Evolutionary conservation across 2,888 invertebrate genomes (phyloP).

Genomic region (Pterobdella sp.): DNA sequence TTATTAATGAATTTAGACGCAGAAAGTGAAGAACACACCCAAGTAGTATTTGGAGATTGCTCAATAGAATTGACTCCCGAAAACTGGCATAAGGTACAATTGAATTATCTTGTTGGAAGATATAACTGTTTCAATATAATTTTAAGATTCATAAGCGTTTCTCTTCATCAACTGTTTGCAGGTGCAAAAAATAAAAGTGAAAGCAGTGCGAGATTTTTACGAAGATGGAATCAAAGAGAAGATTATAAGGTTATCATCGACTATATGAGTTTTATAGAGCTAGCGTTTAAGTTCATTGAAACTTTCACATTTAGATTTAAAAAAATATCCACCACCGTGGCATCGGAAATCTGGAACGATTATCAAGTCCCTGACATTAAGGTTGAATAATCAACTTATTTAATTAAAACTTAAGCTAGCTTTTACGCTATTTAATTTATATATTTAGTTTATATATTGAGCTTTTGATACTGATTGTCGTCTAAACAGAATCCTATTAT

Average conservation of each 20-base stretch:
- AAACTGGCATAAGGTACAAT: conserved; percentile 33
- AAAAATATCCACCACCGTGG: conserved; percentile 35
- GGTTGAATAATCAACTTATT: too few species aligned
- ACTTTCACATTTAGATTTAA: conserved; percentile 32
- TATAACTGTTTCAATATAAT: too few species aligned
- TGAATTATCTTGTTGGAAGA: too few species aligned
- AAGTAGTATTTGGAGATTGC: conserved; percentile 38
- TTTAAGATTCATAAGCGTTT: too few species aligned
- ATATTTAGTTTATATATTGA: too few species aligned
- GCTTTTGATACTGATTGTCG: too few species aligned
- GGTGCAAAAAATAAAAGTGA: conserved; percentile 35
- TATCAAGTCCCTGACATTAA: conserved; percentile 35
- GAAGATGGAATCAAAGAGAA: conserved; percentile 36
- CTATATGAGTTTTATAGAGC: too few species aligned
- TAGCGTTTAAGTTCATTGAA: too few species aligned
- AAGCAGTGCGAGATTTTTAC: conserved; percentile 37
- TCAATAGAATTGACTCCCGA: conserved; percentile 35
- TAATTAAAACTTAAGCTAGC: too few species aligned
- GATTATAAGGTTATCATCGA: conserved; percentile 14
- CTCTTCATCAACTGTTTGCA: conserved; percentile 5
- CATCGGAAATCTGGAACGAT: conserved; percentile 35
- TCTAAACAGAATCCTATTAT: too few species aligned
- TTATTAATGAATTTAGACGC: too few species aligned
- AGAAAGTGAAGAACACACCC: conserved; percentile 19
- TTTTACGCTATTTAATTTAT: too few species aligned